Evolutionary conservation across 2,797 vertebrate genomes (phyloP).

Genomic region (Acanthopagrus latus): DNA sequence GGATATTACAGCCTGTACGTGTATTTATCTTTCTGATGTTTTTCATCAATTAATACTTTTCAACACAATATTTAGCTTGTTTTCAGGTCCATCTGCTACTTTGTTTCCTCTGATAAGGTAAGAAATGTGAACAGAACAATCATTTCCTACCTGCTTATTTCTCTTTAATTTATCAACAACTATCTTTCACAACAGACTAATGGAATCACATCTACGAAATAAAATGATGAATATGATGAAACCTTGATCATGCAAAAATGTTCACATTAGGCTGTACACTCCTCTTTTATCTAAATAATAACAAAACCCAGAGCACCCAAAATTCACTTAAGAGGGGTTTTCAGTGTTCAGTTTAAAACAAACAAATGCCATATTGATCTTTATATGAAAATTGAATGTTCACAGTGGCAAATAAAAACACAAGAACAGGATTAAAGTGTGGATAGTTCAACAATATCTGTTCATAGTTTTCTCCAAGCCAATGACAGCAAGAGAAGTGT

Average conservation of each 20-base stretch:
- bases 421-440: background rate
- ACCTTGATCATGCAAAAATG: background rate
- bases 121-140: background rate
- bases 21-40: conserved; percentile 3
- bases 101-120: background rate
- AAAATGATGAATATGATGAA: background rate
- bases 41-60: background rate
- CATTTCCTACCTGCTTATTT: background rate
- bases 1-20: conserved; percentile 54
- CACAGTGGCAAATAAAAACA: background rate
- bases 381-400: background rate
- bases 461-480: background rate
- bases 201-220: background rate
- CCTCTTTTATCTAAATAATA: background rate
- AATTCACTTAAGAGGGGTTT: background rate
- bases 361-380: background rate
- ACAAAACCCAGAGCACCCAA: too few relatives aligned
- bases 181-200: background rate
- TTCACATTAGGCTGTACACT: too few relatives aligned
- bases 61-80: background rate
- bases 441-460: background rate
- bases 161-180: background rate
- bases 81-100: background rate
- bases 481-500: background rate
- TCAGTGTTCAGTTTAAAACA: background rate